phyloP scores from a whole-genome alignment of 2,113 vertebrate genomes.

The Sturnus vulgaris region DNA sequence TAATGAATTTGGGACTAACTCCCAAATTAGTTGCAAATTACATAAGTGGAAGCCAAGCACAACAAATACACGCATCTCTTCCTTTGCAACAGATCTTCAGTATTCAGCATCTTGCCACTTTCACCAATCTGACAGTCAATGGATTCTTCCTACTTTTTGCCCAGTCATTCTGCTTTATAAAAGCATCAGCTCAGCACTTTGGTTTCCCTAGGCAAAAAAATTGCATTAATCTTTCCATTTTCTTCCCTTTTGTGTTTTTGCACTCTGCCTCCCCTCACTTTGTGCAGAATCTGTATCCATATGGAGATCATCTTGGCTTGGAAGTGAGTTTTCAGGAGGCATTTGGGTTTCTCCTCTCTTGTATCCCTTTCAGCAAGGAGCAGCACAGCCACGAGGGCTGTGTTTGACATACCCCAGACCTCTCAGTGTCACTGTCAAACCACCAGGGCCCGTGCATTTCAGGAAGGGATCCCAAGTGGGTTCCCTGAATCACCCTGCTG shows the following conservation, averaged over 20 bases:
- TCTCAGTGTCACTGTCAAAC: neutral
- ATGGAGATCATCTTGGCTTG: neutral
- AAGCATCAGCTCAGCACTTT: neutral
- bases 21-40: neutral
- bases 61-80: neutral
- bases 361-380: fast-evolving
- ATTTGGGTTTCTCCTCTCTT: neutral
- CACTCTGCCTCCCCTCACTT: neutral
- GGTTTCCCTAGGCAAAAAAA: neutral
- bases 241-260: neutral
- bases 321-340: neutral
- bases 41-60: neutral
- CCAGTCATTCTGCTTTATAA: neutral
- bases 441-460: neutral
- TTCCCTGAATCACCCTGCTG: neutral
- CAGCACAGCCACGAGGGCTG: neutral
- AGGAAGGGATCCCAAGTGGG: neutral
- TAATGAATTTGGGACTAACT: neutral
- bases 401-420: neutral
- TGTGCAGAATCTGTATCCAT: neutral
- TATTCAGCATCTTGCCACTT: neutral
- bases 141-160: neutral
- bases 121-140: neutral
- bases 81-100: neutral
- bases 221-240: neutral